A percentile compares a stretch with the other conserved stretches of the same genome.
phyloP scores from a whole-genome alignment of 2,113 vertebrate genomes.

The Coregonus clupeaformis region DNA sequence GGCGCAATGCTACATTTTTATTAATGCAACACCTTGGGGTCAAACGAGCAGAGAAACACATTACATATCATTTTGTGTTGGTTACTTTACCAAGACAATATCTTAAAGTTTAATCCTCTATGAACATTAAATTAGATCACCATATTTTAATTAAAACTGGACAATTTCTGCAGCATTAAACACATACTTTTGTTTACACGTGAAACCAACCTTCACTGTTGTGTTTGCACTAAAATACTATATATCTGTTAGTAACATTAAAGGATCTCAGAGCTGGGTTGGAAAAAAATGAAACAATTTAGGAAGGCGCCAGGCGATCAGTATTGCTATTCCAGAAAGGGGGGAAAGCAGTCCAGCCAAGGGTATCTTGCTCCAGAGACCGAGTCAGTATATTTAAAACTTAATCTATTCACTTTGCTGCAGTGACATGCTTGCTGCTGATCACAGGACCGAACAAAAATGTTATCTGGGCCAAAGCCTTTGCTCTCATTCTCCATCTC shows the following conservation, averaged over 20 bases:
- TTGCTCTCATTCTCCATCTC: constrained; percentile 63
- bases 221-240: constrained; percentile 8
- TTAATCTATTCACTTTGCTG: constrained; percentile 80
- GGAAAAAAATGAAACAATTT: too few species aligned
- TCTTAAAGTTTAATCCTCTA: too few species aligned
- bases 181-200: too few species aligned
- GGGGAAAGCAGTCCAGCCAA: constrained; percentile 37
- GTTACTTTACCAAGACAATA: too few species aligned
- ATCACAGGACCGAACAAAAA: constrained; percentile 71
- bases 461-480: constrained; percentile 72
- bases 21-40: too few species aligned
- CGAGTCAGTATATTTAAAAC: constrained; percentile 69
- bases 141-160: constrained; percentile 11
- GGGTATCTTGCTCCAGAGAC: constrained; percentile 63
- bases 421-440: constrained; percentile 71
- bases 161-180: too few species aligned
- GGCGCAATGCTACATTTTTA: too few species aligned
- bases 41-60: too few species aligned
- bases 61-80: too few species aligned
- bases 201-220: not conserved
- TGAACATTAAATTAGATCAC: too few species aligned
- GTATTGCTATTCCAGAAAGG: not conserved
- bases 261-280: too few species aligned
- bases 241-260: not conserved
- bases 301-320: too few species aligned